Evolutionary conservation across 2,888 invertebrate species (phyloP).

Genomic region (Standfussiana lucernea): DNA sequence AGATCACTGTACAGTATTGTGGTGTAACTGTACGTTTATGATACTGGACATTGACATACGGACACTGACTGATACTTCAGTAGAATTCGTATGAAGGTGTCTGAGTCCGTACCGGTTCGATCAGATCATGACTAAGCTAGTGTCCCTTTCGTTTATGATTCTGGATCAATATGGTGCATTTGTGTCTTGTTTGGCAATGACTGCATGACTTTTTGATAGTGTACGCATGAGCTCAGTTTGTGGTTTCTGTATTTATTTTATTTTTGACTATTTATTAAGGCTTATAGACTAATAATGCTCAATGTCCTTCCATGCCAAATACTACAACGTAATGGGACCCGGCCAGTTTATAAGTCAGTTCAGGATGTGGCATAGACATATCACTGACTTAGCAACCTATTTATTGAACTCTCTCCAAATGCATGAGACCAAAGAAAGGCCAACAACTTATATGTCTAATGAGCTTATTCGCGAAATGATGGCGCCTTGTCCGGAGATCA

Average conservation of each 20-base stretch:
- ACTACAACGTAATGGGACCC: not conserved
- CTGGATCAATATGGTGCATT: not conserved
- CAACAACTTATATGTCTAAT: not conserved
- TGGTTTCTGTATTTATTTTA: no score
- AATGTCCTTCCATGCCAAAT: not conserved
- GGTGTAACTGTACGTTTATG: not conserved
- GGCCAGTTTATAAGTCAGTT: not conserved
- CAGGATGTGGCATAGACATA: not conserved
- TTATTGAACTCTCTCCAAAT: not conserved
- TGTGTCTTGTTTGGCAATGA: not conserved
- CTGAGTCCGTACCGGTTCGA: not conserved
- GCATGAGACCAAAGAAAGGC: not conserved
- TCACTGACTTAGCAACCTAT: not conserved
- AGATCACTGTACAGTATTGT: constrained; percentile 18
- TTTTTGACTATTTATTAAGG: no score
- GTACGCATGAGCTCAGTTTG: no score
- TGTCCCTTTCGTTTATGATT: not conserved
- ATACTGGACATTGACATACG: not conserved
- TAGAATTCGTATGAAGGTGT: not conserved
- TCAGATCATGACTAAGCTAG: no score
- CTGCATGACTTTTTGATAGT: not conserved
- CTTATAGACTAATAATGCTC: no score
- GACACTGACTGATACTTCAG: not conserved
- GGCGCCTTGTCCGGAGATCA: not conserved
- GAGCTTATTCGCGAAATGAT: not conserved